Conservation (phyloP, 2,113 vertebrate species). For the Alexandromys fortis region DNA sequence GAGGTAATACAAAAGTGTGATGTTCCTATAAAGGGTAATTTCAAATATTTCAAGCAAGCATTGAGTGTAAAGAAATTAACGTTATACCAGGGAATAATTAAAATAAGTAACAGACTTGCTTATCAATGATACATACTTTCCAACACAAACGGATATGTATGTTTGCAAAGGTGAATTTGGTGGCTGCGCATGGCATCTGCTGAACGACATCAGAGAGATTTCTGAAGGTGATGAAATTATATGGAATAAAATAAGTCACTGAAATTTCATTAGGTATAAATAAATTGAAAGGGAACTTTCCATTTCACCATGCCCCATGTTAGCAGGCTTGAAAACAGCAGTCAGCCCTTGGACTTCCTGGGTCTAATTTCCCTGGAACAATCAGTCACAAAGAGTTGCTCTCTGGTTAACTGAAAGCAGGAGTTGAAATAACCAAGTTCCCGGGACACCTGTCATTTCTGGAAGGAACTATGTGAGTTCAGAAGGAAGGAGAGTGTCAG, state of each 20-base stretch:
- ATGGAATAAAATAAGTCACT: background rate
- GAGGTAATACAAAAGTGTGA: background rate
- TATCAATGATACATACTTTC: background rate
- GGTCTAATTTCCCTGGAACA: background rate
- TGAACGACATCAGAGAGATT: background rate
- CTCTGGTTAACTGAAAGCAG: background rate
- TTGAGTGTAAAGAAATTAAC: background rate
- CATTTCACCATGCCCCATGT: fast-evolving
- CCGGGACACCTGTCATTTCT: background rate
- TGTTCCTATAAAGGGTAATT: background rate
- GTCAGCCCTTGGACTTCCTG: background rate
- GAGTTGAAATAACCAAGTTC: background rate
- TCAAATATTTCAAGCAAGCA: background rate
- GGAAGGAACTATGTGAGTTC: background rate
- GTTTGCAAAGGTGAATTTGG: background rate
- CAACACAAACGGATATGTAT: background rate
- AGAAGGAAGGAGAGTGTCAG: fast-evolving
- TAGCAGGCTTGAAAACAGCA: fast-evolving
- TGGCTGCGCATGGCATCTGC: background rate
- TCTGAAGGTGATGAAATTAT: background rate
- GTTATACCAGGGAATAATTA: background rate
- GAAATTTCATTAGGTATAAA: background rate
- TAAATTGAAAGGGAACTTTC: background rate
- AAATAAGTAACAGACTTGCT: background rate
- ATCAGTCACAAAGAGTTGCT: background rate